A percentile compares a stretch with the other conserved stretches of the same genome.
phyloP scores from a whole-genome alignment of 2,113 vertebrate species.

The Bambusicola thoracicus region DNA sequence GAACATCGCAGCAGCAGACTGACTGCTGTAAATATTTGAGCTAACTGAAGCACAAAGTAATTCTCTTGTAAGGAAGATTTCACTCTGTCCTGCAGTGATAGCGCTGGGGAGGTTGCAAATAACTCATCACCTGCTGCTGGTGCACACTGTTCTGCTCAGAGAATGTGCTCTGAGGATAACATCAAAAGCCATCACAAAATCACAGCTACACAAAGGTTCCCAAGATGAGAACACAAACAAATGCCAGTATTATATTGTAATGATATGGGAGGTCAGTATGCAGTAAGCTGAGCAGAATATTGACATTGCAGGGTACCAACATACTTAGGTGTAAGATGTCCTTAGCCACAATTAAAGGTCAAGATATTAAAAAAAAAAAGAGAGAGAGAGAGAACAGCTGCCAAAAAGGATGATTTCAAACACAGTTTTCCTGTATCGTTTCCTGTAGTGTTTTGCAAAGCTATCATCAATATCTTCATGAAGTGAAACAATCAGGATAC shows the following conservation, averaged over 20 bases:
- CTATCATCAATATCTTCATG: neutral
- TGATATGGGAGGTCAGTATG: neutral
- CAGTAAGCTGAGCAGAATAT: slow-evolving; percentile 12
- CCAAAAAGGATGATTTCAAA: neutral
- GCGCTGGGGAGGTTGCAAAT: neutral
- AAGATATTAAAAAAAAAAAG: neutral
- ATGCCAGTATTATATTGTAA: neutral
- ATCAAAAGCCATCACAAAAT: neutral
- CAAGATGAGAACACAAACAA: neutral
- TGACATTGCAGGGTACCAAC: neutral
- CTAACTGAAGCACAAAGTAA: neutral
- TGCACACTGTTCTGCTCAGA: neutral
- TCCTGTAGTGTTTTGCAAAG: neutral
- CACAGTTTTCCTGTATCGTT: neutral
- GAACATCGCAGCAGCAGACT: neutral
- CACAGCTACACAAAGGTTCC: neutral
- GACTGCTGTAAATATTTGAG: neutral
- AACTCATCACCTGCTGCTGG: neutral
- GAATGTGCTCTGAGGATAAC: neutral
- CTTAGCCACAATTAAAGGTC: neutral
- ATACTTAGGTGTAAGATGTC: neutral
- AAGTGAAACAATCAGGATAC: neutral
- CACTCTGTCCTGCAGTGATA: neutral
- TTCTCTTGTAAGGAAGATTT: neutral
- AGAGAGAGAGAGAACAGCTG: neutral